These are phyloP conservation scores for Hydrolagus colliei DNA, from an alignment of 2,797 vertebrate species.

Conservation along the genomic window DNA sequence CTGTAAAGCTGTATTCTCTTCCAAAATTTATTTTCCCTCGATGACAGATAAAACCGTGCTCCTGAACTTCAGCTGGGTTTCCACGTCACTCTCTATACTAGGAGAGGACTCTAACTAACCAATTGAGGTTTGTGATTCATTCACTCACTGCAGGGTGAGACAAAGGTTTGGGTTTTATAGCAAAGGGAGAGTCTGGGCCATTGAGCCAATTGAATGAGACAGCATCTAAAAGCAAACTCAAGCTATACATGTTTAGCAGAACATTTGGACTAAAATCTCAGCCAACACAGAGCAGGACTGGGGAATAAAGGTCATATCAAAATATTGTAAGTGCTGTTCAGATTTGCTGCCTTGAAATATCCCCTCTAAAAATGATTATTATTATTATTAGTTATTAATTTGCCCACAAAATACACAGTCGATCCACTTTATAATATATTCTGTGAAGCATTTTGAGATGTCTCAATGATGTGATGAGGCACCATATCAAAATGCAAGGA, in stretches of 20 bases:
- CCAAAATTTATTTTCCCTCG: background rate
- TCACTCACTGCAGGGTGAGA: background rate
- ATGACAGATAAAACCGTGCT: background rate
- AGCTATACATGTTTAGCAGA: background rate
- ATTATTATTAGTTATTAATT: background rate
- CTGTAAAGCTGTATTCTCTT: background rate
- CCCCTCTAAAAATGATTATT: no score
- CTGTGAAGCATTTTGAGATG: no score
- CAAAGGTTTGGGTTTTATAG: background rate
- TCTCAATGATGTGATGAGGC: no score
- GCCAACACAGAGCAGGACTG: background rate
- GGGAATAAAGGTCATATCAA: background rate
- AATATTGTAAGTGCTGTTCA: background rate
- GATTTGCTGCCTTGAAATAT: background rate
- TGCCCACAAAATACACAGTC: no score
- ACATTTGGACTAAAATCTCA: background rate
- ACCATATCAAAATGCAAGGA: no score
- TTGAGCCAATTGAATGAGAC: no score
- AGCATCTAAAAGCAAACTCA: no score
- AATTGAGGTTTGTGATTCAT: constrained; percentile 8
- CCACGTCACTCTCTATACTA: background rate
- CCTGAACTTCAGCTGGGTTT: background rate
- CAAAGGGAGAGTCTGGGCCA: background rate
- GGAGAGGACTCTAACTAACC: background rate
- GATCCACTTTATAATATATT: no score